Base-by-base conservation (phyloP, 2,888 invertebrate genomes). In the Odontocolon sp. region DNA sequence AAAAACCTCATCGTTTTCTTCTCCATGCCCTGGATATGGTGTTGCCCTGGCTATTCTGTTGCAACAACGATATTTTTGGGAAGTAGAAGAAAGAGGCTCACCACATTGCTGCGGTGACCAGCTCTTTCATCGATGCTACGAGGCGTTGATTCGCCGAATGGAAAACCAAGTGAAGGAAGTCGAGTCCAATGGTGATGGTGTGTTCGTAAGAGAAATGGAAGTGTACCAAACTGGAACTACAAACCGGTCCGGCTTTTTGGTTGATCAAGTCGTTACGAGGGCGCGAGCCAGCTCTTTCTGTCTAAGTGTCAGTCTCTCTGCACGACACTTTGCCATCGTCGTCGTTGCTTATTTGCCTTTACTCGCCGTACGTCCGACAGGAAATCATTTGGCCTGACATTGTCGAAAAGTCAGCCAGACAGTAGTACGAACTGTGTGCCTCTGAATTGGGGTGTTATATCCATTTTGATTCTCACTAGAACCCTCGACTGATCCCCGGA, bases 361-460 rank as follows among this genome's bases (percentile, higher is more conserved):
- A 68, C 42, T 57, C 16, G 40, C 57, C 64, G 38, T 36, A 74
- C 77, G 67, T 66, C 61, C 71, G 78, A 81, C 82, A 78, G 85
- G 82, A 84, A 84, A 81, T 83, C 81, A 82, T 81, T 83, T 81
- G 71, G 77, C 38, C 26, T 40, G 79, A 73, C 77, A 83, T 85
- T 83, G 82, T 84, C 77, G 80, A 45, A 31, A 38, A 79, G 75
- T 77, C 63, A 45, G 59, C 67, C 42, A 56, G 66, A 72, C 57
- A 31, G 57, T 40, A 16, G n/a, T 42, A 61, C 11, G 31, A 9
- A 31, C 4, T 1, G 64, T 50, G 23, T 28, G n/a, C 61, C 50
- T 72, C 45, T 57, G 33, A 63, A 67, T 71, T 54, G 68, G 78
- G 81, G 81, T 79, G 82, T 79, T 78, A 81, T 64, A 72, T 52